Conservation (phyloP, 2,113 vertebrate genomes). For the Tichodroma muraria region DNA sequence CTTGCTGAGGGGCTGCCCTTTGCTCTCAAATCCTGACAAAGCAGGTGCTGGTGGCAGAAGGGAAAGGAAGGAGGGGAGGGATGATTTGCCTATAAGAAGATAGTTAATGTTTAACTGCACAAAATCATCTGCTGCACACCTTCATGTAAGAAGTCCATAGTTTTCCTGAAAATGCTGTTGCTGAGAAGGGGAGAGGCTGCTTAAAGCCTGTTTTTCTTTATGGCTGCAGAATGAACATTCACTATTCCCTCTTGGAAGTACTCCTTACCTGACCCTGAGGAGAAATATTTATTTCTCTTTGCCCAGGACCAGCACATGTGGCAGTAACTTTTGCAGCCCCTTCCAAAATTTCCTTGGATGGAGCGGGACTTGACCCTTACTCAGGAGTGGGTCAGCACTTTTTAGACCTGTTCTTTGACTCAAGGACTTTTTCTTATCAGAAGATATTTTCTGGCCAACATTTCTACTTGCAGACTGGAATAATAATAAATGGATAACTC, state of each 20-base stretch:
- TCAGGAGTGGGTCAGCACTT: background rate
- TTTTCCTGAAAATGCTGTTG: background rate
- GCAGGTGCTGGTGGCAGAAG: background rate
- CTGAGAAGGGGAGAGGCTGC: background rate
- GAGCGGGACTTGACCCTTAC: background rate
- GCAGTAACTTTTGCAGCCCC: background rate
- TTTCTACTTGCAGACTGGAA: background rate
- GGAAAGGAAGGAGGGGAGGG: background rate
- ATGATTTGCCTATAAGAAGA: background rate
- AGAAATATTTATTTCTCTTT: background rate
- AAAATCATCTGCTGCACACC: background rate
- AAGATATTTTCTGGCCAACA: background rate
- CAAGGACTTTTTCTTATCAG: background rate
- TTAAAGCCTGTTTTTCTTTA: background rate
- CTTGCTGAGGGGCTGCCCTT: background rate
- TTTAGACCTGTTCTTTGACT: background rate
- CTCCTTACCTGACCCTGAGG: background rate
- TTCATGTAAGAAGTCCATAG: background rate
- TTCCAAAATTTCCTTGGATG: background rate
- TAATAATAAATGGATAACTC: background rate
- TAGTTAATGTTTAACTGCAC: background rate
- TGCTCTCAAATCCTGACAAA: background rate
- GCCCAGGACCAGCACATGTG: background rate
- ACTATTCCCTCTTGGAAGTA: background rate
- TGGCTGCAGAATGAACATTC: background rate